phyloP scores from a whole-genome alignment of 2,797 vertebrate genomes.

The Ispidina picta region DNA sequence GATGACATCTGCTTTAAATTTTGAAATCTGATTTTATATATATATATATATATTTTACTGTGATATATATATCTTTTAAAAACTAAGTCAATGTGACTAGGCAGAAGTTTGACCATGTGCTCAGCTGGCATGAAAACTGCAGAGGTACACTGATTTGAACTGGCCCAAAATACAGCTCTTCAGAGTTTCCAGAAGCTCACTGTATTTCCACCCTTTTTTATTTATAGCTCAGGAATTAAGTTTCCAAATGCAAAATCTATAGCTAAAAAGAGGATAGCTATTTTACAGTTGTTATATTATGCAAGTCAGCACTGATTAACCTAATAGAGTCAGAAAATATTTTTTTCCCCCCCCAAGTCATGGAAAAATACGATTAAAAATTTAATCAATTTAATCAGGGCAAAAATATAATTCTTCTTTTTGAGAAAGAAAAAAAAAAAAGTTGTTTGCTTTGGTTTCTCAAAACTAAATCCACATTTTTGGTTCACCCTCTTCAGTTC shows the following conservation, averaged over 20 bases:
- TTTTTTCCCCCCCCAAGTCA: background rate
- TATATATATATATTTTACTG: background rate
- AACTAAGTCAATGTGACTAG: background rate
- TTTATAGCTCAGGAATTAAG: slow-evolving; percentile 28
- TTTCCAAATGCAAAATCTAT: slow-evolving; percentile 34
- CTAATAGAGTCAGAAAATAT: background rate
- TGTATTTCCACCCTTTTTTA: background rate
- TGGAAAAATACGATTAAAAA: background rate
- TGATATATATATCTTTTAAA: background rate
- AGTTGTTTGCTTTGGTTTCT: background rate
- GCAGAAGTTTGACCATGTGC: background rate
- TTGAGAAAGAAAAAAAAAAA: background rate
- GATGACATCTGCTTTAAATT: background rate
- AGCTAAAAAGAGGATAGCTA: slow-evolving; percentile 18
- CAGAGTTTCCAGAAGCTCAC: slow-evolving; percentile 7
- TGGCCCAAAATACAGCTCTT: background rate
- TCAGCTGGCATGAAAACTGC: slow-evolving; percentile 14
- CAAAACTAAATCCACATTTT: background rate
- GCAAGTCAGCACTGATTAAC: slow-evolving; percentile 22
- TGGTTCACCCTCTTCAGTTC: background rate
- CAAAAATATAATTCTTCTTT: background rate
- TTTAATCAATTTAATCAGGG: background rate
- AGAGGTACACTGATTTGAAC: background rate
- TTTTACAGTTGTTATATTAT: slow-evolving; percentile 24
- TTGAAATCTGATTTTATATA: background rate